These are phyloP conservation scores for Pomatostomus ruficeps DNA, from an alignment of 2,113 vertebrate species.

Conservation along the genomic window DNA sequence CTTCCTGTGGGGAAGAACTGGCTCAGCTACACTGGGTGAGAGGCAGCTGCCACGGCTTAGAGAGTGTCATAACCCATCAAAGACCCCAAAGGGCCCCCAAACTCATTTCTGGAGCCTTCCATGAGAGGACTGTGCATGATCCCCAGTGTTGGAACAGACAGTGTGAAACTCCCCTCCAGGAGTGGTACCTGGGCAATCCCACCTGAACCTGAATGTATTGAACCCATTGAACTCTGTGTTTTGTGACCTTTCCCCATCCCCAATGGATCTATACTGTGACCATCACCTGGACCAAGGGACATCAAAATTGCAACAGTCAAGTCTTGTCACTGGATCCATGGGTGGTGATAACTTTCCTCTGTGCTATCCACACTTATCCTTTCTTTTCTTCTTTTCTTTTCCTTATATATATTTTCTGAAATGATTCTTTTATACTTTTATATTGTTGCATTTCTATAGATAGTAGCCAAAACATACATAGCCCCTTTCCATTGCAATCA, in stretches of 20 bases:
- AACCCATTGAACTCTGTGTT: not conserved
- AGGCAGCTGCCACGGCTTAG: not conserved
- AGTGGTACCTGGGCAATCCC: not conserved
- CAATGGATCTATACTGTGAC: not conserved
- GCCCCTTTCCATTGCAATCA: not conserved
- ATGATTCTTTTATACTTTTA: not conserved
- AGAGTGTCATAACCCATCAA: not conserved
- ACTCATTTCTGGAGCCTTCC: not conserved
- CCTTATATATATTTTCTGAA: not conserved
- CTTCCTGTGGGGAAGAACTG: not conserved
- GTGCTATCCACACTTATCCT: too few relatives aligned
- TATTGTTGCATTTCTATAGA: not conserved
- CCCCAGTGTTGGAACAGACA: not conserved
- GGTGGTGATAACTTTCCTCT: not conserved
- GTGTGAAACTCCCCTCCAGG: not conserved
- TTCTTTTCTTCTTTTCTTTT: not conserved
- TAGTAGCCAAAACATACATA: too few relatives aligned
- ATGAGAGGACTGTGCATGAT: not conserved
- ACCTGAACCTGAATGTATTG: not conserved
- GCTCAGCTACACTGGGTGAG: not conserved
- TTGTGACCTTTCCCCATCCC: accelerated
- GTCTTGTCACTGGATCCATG: not conserved
- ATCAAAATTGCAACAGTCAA: not conserved
- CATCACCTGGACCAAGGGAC: not conserved
- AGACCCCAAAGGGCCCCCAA: not conserved